phyloP scores from a whole-genome alignment of 2,888 invertebrate species.

The Meteorus colon region DNA sequence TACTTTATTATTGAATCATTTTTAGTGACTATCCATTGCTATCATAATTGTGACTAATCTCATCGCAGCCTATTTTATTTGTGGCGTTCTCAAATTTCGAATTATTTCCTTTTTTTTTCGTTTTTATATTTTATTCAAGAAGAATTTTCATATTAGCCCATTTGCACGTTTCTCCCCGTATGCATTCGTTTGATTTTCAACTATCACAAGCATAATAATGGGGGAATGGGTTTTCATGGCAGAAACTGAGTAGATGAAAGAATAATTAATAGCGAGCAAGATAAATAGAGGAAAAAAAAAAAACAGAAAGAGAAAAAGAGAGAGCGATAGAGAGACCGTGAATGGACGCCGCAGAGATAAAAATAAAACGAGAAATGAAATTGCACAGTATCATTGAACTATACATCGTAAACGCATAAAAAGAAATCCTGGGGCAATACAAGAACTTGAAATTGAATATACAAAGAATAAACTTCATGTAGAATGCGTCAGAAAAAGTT shows the following conservation, averaged over 20 bases:
- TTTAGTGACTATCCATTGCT: slow-evolving; percentile 57
- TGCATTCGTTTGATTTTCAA: background rate
- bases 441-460: background rate
- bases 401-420: background rate
- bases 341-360: background rate
- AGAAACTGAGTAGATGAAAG: background rate
- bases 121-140: slow-evolving; percentile 43
- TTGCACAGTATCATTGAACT: background rate
- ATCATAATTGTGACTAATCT: slow-evolving; percentile 57
- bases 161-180: background rate
- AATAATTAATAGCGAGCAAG: background rate
- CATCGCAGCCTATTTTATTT: slow-evolving; percentile 51
- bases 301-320: background rate
- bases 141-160: background rate
- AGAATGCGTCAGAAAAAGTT: background rate
- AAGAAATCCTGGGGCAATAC: background rate
- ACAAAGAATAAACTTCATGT: background rate
- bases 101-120: slow-evolving; percentile 45
- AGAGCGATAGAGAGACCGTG: background rate
- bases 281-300: too few species aligned
- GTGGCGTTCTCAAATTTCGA: slow-evolving; percentile 44
- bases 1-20: slow-evolving; percentile 37
- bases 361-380: background rate
- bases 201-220: background rate
- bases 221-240: background rate